Evolutionary conservation across 2,888 invertebrate genomes (phyloP).

Genomic region (Clostera curtula): DNA sequence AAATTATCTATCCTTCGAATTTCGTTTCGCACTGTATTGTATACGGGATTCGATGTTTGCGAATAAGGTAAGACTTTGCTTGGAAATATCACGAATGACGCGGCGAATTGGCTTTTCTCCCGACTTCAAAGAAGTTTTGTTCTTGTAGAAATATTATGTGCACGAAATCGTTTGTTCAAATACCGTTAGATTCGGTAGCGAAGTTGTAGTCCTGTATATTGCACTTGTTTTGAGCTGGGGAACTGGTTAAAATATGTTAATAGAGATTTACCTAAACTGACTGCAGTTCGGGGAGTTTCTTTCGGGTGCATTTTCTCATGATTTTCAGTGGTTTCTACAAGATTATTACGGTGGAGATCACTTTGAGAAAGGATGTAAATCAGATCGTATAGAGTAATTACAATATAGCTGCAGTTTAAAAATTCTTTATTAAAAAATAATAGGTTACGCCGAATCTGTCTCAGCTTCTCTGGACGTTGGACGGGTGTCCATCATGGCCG

Average conservation of each 20-base stretch:
- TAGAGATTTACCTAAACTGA: too few species aligned
- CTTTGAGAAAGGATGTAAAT: too few species aligned
- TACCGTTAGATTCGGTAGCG: slow-evolving; percentile 21
- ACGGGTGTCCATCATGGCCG: too few species aligned
- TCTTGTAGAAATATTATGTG: slow-evolving; percentile 56
- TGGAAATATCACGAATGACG: slow-evolving; percentile 71
- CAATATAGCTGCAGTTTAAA: too few species aligned
- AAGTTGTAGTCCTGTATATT: slow-evolving; percentile 37
- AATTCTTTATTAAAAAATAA: too few species aligned
- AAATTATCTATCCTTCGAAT: slow-evolving; percentile 74
- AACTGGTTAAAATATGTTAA: slow-evolving; percentile 28
- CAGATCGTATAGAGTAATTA: too few species aligned
- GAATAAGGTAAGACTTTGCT: slow-evolving; percentile 68
- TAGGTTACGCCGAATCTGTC: too few species aligned
- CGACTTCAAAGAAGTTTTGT: slow-evolving; percentile 72
- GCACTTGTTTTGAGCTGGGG: slow-evolving; percentile 31
- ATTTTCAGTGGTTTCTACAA: too few species aligned
- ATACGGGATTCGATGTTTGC: slow-evolving; percentile 68
- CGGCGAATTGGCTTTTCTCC: slow-evolving; percentile 69
- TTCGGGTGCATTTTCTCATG: too few species aligned
- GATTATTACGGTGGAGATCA: too few species aligned
- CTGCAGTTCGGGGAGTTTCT: too few species aligned
- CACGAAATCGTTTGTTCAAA: slow-evolving; percentile 47
- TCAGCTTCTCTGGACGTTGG: too few species aligned
- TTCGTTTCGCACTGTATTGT: slow-evolving; percentile 75